Evolutionary conservation across 1,140 invertebrate genomes (phyloP).

Genomic region (Hylaeus volcanicus): DNA sequence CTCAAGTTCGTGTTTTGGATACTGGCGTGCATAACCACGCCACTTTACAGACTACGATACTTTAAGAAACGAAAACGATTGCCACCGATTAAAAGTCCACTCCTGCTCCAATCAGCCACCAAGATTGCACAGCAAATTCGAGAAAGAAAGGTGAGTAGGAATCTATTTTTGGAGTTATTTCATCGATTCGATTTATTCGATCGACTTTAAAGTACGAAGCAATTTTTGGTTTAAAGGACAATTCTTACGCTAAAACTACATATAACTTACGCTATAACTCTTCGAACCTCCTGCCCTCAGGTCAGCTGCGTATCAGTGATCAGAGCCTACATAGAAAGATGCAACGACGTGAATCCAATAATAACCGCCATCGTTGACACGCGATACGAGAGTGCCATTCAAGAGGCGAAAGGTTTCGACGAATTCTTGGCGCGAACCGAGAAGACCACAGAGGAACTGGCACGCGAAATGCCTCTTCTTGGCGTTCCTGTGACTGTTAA

Average conservation of each 20-base stretch:
- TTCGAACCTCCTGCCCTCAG: conserved; percentile 61
- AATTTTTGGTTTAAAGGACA: no score
- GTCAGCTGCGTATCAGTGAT: conserved; percentile 84
- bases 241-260: no score
- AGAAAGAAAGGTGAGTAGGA: conserved; percentile 80
- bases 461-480: conserved; percentile 82
- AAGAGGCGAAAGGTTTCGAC: conserved; percentile 82
- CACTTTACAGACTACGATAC: conserved; percentile 71
- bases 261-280: no score
- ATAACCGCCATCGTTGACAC: conserved; percentile 86
- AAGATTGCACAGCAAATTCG: conserved; percentile 83
- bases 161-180: not conserved
- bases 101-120: conserved; percentile 83
- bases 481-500: conserved; percentile 87
- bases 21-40: conserved; percentile 65
- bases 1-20: conserved; percentile 11
- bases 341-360: conserved; percentile 85
- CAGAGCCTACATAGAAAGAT: conserved; percentile 84
- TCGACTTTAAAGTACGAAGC: no score
- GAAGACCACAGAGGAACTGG: conserved; percentile 79
- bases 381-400: conserved; percentile 83
- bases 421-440: conserved; percentile 73
- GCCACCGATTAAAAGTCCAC: conserved; percentile 82
- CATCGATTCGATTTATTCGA: no score
- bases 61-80: conserved; percentile 74